Percentiles rank a stretch among this genome's conserved stretches.
phyloP scores from a whole-genome alignment of 2,797 vertebrate genomes.

The Zalophus californianus region DNA sequence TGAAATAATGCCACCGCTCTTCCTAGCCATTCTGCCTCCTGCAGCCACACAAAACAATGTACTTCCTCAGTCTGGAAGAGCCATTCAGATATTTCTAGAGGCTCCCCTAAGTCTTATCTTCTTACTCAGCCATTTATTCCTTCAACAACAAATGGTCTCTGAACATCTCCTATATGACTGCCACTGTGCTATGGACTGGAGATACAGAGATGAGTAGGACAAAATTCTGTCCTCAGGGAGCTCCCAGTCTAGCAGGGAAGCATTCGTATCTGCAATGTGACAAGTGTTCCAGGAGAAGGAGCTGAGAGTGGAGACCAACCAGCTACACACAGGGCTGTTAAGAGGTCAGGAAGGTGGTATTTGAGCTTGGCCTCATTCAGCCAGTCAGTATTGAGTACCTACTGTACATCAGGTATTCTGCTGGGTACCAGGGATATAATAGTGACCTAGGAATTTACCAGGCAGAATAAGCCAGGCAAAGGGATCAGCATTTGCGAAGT shows the following conservation, averaged over 20 bases:
- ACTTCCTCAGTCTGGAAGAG: neutral
- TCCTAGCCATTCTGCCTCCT: neutral
- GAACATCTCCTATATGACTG: neutral
- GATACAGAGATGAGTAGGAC: neutral
- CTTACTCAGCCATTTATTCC: slow-evolving; percentile 19
- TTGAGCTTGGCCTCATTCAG: neutral
- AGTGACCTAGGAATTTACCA: neutral
- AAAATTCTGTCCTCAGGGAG: slow-evolving; percentile 31
- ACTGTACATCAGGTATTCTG: neutral
- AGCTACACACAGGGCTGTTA: neutral
- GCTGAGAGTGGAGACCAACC: neutral
- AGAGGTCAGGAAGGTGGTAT: neutral
- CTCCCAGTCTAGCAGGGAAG: neutral
- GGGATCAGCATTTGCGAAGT: neutral
- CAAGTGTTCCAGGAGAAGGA: neutral
- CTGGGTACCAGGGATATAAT: neutral
- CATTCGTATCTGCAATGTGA: neutral
- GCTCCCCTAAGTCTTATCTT: neutral
- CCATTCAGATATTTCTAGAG: slow-evolving; percentile 20
- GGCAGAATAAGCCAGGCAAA: neutral
- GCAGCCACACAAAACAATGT: neutral
- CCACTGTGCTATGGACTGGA: neutral
- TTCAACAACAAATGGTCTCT: slow-evolving; percentile 36
- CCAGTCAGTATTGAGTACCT: neutral
- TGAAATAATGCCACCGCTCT: slow-evolving; percentile 32